These are phyloP conservation scores for Actinia equina DNA, from an alignment of 64 coral and sea anemone species.

Conservation along the genomic window DNA sequence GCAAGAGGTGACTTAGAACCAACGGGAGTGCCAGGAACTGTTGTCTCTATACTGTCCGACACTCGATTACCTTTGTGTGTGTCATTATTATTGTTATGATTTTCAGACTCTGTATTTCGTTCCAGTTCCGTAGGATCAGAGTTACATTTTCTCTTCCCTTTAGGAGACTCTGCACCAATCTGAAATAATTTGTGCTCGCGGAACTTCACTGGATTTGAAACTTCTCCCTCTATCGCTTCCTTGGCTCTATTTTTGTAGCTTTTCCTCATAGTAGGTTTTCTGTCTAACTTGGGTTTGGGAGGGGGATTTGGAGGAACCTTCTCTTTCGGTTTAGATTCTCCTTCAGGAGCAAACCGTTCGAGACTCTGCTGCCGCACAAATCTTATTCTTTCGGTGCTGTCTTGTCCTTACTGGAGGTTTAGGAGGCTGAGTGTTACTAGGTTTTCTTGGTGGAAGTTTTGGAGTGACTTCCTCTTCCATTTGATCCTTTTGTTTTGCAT, in stretches of 20 bases:
- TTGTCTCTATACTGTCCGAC: background rate
- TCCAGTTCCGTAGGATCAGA: conserved; percentile 71
- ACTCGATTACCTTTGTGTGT: background rate
- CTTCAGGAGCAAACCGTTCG: conserved; percentile 53
- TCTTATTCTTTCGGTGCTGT: conserved; percentile 52
- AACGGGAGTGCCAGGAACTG: background rate
- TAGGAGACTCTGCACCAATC: background rate
- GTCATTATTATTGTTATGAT: background rate
- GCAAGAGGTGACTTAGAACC: background rate
- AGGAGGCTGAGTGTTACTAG: conserved; percentile 15
- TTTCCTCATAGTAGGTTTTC: conserved; percentile 73
- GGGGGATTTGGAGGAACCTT: conserved; percentile 52
- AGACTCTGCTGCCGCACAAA: conserved; percentile 58
- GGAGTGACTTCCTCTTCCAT: conserved; percentile 16
- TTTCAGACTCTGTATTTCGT: background rate
- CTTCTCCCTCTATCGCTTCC: conserved; percentile 17
- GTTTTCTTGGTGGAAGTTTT: conserved; percentile 47
- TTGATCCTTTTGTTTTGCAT: background rate
- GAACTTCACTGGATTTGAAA: background rate
- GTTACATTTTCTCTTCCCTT: conserved; percentile 64
- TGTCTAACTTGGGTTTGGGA: conserved; percentile 77
- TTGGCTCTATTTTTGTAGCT: conserved; percentile 53
- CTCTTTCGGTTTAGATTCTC: background rate
- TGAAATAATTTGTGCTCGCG: background rate
- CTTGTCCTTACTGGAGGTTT: conserved; percentile 56